Evolutionary conservation across 2,113 vertebrate genomes (phyloP).

Genomic region (Barbus barbus): DNA sequence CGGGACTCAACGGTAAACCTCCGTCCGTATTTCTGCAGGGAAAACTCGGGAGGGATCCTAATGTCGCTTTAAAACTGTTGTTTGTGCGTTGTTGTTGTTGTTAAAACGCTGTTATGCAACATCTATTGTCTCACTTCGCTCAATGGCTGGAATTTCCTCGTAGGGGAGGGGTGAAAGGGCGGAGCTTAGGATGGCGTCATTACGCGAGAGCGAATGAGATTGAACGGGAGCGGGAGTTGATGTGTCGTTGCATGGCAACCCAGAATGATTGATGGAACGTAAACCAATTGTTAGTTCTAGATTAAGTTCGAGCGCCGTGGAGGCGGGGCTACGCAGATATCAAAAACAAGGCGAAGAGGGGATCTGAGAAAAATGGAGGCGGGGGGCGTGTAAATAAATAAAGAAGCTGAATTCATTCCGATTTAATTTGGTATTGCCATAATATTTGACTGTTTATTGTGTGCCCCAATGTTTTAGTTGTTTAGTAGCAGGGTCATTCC

Average conservation of each 20-base stretch:
- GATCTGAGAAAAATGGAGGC: conserved; percentile 52
- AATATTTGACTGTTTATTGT: not conserved
- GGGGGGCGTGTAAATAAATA: conserved; percentile 35
- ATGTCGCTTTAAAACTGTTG: not conserved
- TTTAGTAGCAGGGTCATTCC: not conserved
- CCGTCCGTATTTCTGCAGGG: not conserved
- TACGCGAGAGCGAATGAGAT: conserved; percentile 55
- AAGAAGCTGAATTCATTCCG: not conserved
- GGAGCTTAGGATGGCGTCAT: conserved; percentile 51
- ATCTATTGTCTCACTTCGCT: conserved; percentile 65
- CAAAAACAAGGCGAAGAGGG: conserved; percentile 73
- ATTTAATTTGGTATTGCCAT: not conserved
- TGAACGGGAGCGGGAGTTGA: not conserved
- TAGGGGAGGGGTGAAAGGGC: conserved; percentile 51
- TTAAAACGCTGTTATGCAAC: conserved; percentile 11
- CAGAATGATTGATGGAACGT: conserved; percentile 57
- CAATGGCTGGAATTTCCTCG: conserved; percentile 66
- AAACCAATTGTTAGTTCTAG: conserved; percentile 58
- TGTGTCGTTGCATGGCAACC: not conserved
- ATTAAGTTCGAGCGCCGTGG: not conserved
- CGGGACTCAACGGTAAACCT: conserved; percentile 76
- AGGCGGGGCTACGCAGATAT: conserved; percentile 62
- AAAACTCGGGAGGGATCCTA: no score
- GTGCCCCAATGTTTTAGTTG: not conserved
- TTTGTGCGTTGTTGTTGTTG: not conserved